These are phyloP conservation scores for Malurus alboscapulatus DNA, from an alignment of 2,113 vertebrate genomes.

Conservation along the genomic window DNA sequence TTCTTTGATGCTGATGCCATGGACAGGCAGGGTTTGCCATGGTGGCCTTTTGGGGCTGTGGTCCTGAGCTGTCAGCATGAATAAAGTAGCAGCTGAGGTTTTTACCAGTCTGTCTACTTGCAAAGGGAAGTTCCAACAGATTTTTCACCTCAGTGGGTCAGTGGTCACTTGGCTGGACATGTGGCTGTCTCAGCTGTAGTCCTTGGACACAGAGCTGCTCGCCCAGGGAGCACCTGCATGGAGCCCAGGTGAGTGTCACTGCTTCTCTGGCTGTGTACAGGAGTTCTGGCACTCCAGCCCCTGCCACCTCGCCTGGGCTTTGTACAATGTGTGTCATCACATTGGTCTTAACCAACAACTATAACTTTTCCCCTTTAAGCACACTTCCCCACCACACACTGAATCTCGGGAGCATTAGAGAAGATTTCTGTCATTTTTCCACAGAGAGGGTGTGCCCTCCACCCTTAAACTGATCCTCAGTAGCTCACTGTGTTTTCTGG, in stretches of 20 bases:
- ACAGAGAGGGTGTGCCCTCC: neutral
- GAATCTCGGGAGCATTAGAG: neutral
- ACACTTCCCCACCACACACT: neutral
- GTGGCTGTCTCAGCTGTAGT: neutral
- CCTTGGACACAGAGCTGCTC: neutral
- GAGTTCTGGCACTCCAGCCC: neutral
- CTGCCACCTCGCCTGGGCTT: neutral
- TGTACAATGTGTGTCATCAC: neutral
- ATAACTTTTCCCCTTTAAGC: neutral
- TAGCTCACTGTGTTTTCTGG: neutral
- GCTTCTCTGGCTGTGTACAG: neutral
- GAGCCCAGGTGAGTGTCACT: neutral
- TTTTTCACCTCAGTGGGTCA: neutral
- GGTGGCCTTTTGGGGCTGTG: neutral
- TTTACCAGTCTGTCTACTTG: neutral
- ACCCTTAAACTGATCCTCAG: neutral
- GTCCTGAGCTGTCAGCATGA: neutral
- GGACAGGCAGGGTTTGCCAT: neutral
- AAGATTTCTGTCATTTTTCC: neutral
- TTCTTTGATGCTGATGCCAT: neutral
- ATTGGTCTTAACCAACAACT: neutral
- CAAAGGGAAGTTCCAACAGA: neutral
- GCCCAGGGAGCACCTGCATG: fast-evolving
- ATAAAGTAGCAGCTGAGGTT: neutral
- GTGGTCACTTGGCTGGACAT: neutral